Evolutionary conservation across 2,888 invertebrate genomes (phyloP).

Genomic region (Scaeva pyrastri): DNA sequence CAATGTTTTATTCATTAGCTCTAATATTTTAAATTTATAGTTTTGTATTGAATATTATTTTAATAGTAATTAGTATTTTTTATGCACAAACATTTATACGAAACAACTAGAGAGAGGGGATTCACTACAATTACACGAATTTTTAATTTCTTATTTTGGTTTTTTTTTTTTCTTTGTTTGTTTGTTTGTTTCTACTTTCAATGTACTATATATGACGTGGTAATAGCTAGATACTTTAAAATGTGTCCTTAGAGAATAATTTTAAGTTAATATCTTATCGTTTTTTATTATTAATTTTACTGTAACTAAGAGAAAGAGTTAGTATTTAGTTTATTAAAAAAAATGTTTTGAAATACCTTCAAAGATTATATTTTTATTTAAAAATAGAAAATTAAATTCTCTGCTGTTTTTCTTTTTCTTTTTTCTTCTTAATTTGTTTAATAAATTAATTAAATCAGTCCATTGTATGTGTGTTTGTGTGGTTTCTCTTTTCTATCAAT

Average conservation of each 20-base stretch:
- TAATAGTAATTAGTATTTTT: conserved; percentile 44
- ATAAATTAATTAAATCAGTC: conserved; percentile 78
- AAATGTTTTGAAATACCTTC: conserved; percentile 51
- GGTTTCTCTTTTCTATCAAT: conserved; percentile 63
- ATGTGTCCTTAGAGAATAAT: conserved; percentile 65
- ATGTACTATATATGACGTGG: conserved; percentile 57
- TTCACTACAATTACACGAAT: conserved; percentile 76
- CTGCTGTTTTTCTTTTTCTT: conserved; percentile 58
- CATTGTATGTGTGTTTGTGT: conserved; percentile 76
- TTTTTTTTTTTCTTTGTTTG: conserved; percentile 60
- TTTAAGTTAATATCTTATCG: conserved; percentile 55
- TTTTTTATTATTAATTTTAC: conserved; percentile 48
- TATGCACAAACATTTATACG: conserved; percentile 72
- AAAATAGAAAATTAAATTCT: conserved; percentile 59
- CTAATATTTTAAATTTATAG: conserved; percentile 35
- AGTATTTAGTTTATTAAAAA: conserved; percentile 39
- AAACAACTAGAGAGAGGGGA: conserved; percentile 73
- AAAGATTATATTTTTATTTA: conserved; percentile 20
- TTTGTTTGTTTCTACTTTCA: conserved; percentile 31
- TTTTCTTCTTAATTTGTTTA: conserved; percentile 62
- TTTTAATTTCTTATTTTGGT: conserved; percentile 27
- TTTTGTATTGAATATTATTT: conserved; percentile 43
- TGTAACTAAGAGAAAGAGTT: conserved; percentile 64
- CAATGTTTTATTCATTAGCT: conserved; percentile 42
- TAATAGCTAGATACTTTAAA: conserved; percentile 66